phyloP scores from a whole-genome alignment of 2,113 vertebrate species.

The Pachypanchax playfairii region DNA sequence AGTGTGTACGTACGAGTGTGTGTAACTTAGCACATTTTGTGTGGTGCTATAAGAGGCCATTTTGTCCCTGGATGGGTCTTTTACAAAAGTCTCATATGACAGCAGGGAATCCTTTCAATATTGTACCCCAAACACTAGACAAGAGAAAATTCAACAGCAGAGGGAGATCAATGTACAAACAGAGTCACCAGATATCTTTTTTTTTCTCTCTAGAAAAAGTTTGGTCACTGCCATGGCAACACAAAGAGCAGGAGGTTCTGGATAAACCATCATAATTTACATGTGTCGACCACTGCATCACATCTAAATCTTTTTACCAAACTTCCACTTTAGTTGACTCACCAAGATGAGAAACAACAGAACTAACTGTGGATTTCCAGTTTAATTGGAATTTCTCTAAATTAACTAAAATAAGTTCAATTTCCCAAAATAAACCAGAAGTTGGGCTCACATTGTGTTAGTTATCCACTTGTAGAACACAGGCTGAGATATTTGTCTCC shows the following conservation, averaged over 20 bases:
- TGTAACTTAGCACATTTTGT: conserved; percentile 39
- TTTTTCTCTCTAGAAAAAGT: no score
- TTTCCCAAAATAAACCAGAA: conserved; percentile 9
- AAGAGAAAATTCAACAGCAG: conserved; percentile 22
- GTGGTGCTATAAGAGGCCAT: conserved; percentile 51
- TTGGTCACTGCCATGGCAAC: conserved; percentile 41
- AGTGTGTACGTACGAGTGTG: conserved; percentile 26
- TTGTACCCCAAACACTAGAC: conserved; percentile 37
- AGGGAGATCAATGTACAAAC: conserved; percentile 35
- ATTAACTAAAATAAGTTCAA: background rate
- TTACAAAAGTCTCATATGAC: conserved; percentile 45
- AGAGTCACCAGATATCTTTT: conserved; percentile 13
- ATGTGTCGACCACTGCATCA: conserved; percentile 1
- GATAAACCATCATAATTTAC: no score
- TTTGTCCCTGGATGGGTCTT: conserved; percentile 59
- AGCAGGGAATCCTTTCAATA: conserved; percentile 38
- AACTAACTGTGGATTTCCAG: background rate
- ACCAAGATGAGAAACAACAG: background rate
- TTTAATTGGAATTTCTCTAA: conserved; percentile 5
- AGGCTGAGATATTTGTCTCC: no score
- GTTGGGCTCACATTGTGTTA: background rate
- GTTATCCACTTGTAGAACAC: no score
- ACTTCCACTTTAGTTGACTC: background rate
- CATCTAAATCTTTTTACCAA: background rate
- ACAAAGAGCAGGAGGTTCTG: background rate